These are phyloP conservation scores for Aurelia sp. DNA, from an alignment of 30 jellyfish, hydroid and myxozoan species.

Conservation along the genomic window DNA sequence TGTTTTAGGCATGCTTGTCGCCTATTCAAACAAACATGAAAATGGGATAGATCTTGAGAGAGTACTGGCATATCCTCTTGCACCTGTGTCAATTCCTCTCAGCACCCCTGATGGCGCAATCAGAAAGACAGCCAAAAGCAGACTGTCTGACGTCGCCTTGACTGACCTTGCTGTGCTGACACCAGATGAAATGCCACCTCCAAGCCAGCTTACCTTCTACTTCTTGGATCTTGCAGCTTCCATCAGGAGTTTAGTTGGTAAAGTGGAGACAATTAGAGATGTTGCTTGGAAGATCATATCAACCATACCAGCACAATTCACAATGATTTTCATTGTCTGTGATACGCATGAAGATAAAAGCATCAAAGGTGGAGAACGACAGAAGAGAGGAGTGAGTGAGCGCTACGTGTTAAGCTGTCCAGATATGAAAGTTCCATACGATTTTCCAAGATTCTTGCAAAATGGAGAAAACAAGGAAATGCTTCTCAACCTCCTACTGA, in stretches of 20 bases:
- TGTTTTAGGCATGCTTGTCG: constrained; percentile 34
- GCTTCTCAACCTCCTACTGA: constrained; percentile 30
- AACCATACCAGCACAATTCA: constrained; percentile 12
- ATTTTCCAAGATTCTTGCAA: constrained; percentile 11
- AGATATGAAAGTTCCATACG: constrained; percentile 37
- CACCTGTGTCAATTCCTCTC: constrained; percentile 18
- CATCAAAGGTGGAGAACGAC: constrained; percentile 30
- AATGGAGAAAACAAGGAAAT: constrained; percentile 46
- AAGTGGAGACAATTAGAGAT: constrained; percentile 21
- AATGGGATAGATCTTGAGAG: constrained; percentile 38
- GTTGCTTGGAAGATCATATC: constrained; percentile 23
- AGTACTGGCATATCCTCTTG: constrained; percentile 50
- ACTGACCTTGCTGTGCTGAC: too few species aligned
- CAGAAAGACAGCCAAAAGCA: constrained; percentile 6
- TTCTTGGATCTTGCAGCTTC: neutral
- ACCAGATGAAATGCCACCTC: too few species aligned
- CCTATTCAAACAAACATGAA: constrained; percentile 33
- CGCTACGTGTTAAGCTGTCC: constrained; percentile 37
- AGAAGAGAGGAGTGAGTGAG: constrained; percentile 34
- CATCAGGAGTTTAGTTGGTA: constrained; percentile 5
- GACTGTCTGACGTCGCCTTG: neutral
- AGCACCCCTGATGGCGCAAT: constrained; percentile 27
- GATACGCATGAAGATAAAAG: constrained; percentile 23
- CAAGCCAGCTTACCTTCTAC: too few species aligned
- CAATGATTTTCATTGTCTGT: constrained; percentile 23